Percentiles rank a stretch among this genome's conserved stretches.
These are phyloP conservation scores for Halcyon senegalensis DNA, from an alignment of 2,113 vertebrate species.

Conservation along the genomic window DNA sequence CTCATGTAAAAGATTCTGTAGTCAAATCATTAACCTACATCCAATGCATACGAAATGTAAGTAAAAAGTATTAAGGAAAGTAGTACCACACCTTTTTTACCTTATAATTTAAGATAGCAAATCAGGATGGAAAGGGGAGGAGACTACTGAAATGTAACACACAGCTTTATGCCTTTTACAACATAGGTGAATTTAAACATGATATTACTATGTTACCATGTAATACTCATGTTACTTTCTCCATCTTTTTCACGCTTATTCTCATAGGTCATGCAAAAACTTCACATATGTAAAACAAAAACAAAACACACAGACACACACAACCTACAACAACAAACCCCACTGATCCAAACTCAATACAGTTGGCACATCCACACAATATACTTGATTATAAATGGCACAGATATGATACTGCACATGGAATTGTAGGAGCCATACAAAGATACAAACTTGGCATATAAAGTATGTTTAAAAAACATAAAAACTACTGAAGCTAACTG, in stretches of 20 bases:
- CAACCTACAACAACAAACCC: not conserved
- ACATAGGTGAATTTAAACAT: not conserved
- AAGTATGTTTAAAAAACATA: not conserved
- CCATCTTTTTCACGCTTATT: not conserved
- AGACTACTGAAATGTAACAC: not conserved
- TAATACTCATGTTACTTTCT: not conserved
- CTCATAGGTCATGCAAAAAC: not conserved
- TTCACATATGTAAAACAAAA: not conserved
- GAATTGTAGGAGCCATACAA: not conserved
- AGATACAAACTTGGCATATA: not conserved
- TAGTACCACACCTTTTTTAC: not conserved
- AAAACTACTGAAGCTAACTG: not conserved
- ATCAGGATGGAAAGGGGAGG: not conserved
- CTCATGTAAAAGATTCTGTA: conserved; percentile 11
- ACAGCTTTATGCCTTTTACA: not conserved
- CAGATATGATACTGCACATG: not conserved
- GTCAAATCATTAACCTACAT: not conserved
- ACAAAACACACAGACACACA: not conserved
- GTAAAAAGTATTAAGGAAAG: not conserved
- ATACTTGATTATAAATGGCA: not conserved
- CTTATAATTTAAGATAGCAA: not conserved
- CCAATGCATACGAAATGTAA: not conserved
- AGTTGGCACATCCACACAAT: not conserved
- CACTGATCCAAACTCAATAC: not conserved
- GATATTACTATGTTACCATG: not conserved